Percentiles rank a stretch among this genome's conserved stretches.
Evolutionary conservation across 1,140 invertebrate genomes (phyloP).

Genomic region (Polyergus mexicanus): DNA sequence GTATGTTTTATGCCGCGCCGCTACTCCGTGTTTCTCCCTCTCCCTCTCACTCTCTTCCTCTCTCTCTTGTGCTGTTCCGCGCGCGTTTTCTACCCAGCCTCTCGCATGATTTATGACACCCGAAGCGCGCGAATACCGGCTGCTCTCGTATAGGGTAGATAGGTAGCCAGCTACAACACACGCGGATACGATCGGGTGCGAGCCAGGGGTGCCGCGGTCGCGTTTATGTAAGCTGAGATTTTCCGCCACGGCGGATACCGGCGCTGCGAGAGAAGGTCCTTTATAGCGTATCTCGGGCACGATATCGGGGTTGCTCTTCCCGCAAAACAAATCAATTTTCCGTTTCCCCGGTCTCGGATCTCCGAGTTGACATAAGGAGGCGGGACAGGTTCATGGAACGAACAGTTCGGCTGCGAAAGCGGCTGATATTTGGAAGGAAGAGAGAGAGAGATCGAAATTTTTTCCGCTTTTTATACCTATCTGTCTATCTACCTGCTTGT

Average conservation of each 20-base stretch:
- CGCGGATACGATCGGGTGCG: slow-evolving; percentile 1
- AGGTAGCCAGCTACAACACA: neutral
- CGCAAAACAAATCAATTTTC: slow-evolving; percentile 64
- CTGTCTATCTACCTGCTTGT: no score
- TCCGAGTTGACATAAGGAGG: neutral
- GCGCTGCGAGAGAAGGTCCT: slow-evolving; percentile 15
- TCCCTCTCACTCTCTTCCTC: neutral
- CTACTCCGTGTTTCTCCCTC: neutral
- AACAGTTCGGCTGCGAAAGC: neutral
- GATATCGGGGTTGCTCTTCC: neutral
- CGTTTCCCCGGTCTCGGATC: neutral
- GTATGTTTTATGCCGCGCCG: slow-evolving; percentile 75
- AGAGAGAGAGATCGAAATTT: no score
- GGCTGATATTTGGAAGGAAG: slow-evolving; percentile 27
- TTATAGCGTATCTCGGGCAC: slow-evolving; percentile 17
- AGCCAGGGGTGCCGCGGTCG: neutral
- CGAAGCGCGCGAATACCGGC: slow-evolving; percentile 31
- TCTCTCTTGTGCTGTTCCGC: slow-evolving; percentile 18
- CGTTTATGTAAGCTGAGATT: slow-evolving; percentile 48
- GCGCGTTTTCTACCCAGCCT: slow-evolving; percentile 45
- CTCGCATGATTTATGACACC: slow-evolving; percentile 65
- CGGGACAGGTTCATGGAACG: neutral
- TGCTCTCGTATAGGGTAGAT: neutral
- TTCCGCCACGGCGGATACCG: slow-evolving; percentile 26
- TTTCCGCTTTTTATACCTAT: neutral